These are phyloP conservation scores for Lanius ludovicianus DNA, from an alignment of 2,113 vertebrate genomes.

Conservation along the genomic window DNA sequence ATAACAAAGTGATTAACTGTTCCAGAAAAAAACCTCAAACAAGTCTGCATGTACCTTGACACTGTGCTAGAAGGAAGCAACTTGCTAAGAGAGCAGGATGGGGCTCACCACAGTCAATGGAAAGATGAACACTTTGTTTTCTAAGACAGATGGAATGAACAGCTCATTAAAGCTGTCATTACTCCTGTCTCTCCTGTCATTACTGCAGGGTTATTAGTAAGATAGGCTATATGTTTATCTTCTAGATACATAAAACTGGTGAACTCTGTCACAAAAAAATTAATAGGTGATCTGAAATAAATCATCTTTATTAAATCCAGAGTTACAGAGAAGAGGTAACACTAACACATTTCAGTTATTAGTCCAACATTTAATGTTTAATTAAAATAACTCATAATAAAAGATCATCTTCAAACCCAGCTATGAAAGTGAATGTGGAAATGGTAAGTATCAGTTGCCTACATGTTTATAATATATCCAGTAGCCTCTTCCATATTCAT, in stretches of 20 bases:
- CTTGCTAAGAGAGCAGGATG: not conserved
- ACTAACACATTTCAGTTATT: not conserved
- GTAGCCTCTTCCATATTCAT: not conserved
- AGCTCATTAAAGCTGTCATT: not conserved
- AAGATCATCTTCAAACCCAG: not conserved
- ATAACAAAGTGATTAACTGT: not conserved
- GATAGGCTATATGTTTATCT: not conserved
- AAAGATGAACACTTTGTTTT: not conserved
- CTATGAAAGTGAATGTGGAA: not conserved
- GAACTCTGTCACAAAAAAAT: not conserved
- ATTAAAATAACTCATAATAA: not conserved
- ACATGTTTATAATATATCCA: not conserved
- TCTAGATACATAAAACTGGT: not conserved
- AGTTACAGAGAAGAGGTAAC: not conserved
- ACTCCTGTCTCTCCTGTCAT: not conserved
- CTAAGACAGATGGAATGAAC: not conserved
- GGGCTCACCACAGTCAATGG: not conserved
- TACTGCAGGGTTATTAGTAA: not conserved
- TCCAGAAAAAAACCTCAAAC: not conserved
- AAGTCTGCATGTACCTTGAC: not conserved
- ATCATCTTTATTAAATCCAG: not conserved
- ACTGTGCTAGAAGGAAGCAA: not conserved
- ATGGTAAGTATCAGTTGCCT: not conserved
- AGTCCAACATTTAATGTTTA: not conserved
- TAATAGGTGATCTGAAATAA: not conserved